Evolutionary conservation across 1,140 invertebrate genomes (phyloP).

Genomic region (Physella acuta): DNA sequence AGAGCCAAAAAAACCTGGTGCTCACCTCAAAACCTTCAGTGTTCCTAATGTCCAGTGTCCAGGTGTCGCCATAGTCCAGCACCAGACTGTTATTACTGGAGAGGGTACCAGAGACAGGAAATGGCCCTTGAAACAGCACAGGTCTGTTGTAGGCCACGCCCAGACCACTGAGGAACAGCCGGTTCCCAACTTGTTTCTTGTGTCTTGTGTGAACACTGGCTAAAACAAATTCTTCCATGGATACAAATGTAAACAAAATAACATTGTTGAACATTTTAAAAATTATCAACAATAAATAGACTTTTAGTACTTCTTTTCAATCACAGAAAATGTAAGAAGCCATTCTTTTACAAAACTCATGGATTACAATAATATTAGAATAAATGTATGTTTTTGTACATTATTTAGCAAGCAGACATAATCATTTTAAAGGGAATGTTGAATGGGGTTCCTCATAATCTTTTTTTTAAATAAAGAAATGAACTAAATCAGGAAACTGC

Average conservation of each 20-base stretch:
- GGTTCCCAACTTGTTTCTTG: slow-evolving; percentile 45
- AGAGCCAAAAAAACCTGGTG: slow-evolving; percentile 9
- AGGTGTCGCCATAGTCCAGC: slow-evolving; percentile 22
- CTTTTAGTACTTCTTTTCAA: too few relatives aligned
- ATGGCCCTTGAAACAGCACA: background rate
- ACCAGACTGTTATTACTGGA: background rate
- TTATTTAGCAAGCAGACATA: too few relatives aligned
- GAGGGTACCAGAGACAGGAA: too few relatives aligned
- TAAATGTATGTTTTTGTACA: too few relatives aligned
- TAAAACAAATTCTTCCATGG: too few relatives aligned
- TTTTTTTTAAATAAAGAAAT: too few relatives aligned
- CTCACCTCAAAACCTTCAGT: slow-evolving; percentile 29
- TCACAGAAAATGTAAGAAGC: too few relatives aligned
- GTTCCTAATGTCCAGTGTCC: slow-evolving; percentile 18
- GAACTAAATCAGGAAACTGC: too few relatives aligned
- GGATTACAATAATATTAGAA: too few relatives aligned
- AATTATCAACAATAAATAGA: background rate
- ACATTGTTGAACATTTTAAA: background rate
- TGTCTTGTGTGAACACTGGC: slow-evolving; percentile 47
- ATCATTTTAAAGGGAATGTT: too few relatives aligned
- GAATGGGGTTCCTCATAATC: too few relatives aligned
- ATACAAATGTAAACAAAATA: background rate
- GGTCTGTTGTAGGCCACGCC: slow-evolving; percentile 42
- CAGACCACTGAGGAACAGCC: slow-evolving; percentile 40
- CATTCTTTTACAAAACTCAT: too few relatives aligned